Evolutionary conservation across 2,797 vertebrate species (phyloP).

Genomic region (Dryobates pubescens): DNA sequence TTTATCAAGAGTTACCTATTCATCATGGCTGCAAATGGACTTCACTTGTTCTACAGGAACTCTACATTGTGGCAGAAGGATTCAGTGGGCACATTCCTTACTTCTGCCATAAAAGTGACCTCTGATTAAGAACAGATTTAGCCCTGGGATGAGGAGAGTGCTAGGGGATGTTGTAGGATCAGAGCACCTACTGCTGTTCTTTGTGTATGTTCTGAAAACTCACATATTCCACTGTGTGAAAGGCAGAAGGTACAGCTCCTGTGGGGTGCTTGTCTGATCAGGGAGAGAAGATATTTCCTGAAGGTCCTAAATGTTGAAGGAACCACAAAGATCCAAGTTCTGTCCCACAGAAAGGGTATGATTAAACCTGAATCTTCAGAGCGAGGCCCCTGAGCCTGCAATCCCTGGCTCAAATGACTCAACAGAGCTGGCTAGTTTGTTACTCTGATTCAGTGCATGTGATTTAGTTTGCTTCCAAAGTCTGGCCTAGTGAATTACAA

Average conservation of each 20-base stretch:
- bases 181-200: neutral
- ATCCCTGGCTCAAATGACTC: neutral
- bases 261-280: neutral
- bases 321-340: neutral
- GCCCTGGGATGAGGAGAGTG: neutral
- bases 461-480: neutral
- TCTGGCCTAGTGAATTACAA: neutral
- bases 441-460: neutral
- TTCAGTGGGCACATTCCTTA: neutral
- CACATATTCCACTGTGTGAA: neutral
- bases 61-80: neutral
- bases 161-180: neutral
- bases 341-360: neutral
- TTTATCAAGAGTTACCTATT: neutral
- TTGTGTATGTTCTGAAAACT: neutral
- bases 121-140: neutral
- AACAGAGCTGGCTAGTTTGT: neutral
- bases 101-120: neutral
- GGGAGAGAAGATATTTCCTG: neutral
- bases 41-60: neutral
- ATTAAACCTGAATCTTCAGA: neutral
- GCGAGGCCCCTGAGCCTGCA: neutral
- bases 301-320: neutral
- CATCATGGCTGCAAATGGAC: neutral
- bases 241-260: neutral